Base-by-base conservation (phyloP, 2,888 invertebrate species). In the Linyphia triangularis region DNA sequence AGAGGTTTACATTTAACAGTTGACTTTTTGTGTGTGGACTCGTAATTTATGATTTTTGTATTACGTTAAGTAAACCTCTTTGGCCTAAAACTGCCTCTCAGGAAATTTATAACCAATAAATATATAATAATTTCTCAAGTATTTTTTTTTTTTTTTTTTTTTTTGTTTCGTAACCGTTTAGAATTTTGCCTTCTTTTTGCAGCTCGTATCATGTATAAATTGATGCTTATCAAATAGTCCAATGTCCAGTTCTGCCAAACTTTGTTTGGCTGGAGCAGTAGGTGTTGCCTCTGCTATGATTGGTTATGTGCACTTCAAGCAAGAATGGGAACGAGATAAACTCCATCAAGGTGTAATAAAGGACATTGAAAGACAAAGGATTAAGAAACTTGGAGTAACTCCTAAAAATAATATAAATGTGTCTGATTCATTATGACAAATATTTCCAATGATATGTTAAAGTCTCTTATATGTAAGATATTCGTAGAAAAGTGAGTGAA, bases 221-320 rank as follows among this genome's bases (percentile, higher is more conserved):
- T n/a, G n/a, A n/a, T n/a, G n/a, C 40, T 40, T 40, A 9, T 40
- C 9, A 51, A 51, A 51, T 51, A 51, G 43, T 3, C 33, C 22
- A 0, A 88, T 88, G 88, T 88, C 88, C 26, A 28, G 77, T 4
- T 28, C 13, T 28, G 82, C 88, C 19, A 88, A 82, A 61, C 19
- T 75, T 13, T 37, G n/a, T 4, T 37, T 88, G 30, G 69, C 26
- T 26, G 69, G 57, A 30, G 75, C 88, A 26, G 22, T 43, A 63
- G 63, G 61, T 24, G 30, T 30, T 28, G 43, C 88, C 22, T 4
- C 16, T 43, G 6, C 61, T 4, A 89, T 78, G 63, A 40, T 89
- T 63, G 70, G 83, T 22, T 89, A 89, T 73, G 84, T 89, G 1
- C 89, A 89, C 40, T 63, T 84, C 51, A 89, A 84, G n/a, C 89